Evolutionary conservation across 2,888 invertebrate genomes (phyloP).

Genomic region (Imbricaverruca yamaguchii): DNA sequence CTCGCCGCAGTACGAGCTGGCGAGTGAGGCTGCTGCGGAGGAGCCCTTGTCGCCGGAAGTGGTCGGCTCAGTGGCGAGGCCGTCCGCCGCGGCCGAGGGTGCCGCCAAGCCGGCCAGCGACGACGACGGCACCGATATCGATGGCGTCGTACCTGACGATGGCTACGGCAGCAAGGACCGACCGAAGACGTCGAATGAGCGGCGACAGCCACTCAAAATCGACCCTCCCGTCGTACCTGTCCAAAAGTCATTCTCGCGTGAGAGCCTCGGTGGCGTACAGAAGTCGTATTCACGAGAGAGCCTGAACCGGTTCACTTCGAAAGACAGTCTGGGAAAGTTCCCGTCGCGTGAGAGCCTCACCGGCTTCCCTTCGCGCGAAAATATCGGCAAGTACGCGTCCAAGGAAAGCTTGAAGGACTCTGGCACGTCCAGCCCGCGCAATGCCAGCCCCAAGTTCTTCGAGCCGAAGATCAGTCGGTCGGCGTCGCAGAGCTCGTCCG

Average conservation of each 20-base stretch:
- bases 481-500: slow-evolving; percentile 17
- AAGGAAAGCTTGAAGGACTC: slow-evolving; percentile 19
- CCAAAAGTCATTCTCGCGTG: slow-evolving; percentile 15
- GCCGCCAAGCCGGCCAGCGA: neutral
- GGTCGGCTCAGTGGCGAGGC: slow-evolving; percentile 25
- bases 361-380: neutral
- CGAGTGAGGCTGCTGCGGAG: slow-evolving; percentile 7
- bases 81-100: slow-evolving; percentile 13
- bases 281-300: slow-evolving; percentile 2
- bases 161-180: slow-evolving; percentile 15
- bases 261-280: slow-evolving; percentile 1
- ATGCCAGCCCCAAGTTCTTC: slow-evolving; percentile 16
- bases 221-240: slow-evolving; percentile 4
- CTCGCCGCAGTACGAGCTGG: neutral
- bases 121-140: slow-evolving; percentile 4
- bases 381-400: neutral
- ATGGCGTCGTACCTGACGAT: neutral
- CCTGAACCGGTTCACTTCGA: neutral
- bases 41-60: slow-evolving; percentile 24
- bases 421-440: slow-evolving; percentile 17
- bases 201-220: neutral
- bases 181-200: neutral
- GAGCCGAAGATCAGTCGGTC: slow-evolving; percentile 14
- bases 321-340: slow-evolving; percentile 13
- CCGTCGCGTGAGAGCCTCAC: slow-evolving; percentile 3